A percentile compares a stretch with the other conserved stretches of the same genome.
Evolutionary conservation across 2,797 vertebrate genomes (phyloP).

Genomic region (Merluccius polli): DNA sequence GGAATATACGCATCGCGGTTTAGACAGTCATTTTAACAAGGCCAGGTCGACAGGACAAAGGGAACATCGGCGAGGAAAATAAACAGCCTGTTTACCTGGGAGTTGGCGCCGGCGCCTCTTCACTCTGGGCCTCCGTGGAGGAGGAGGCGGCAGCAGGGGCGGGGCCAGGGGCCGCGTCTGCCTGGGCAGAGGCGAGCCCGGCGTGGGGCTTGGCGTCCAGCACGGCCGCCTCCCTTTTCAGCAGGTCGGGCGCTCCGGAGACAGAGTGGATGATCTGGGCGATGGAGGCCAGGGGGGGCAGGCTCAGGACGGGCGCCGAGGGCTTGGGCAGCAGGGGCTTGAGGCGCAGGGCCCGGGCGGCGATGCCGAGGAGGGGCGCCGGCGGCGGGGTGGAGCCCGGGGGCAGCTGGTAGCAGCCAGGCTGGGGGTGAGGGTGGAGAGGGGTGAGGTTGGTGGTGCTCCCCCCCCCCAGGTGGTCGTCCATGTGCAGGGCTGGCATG

Average conservation of each 20-base stretch:
- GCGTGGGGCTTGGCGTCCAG: slow-evolving; percentile 33
- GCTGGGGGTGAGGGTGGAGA: slow-evolving; percentile 45
- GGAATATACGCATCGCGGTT: neutral
- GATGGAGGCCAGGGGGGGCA: slow-evolving; percentile 92
- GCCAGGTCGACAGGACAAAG: neutral
- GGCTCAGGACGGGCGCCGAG: slow-evolving; percentile 70
- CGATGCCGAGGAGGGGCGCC: slow-evolving; percentile 17
- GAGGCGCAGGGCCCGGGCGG: slow-evolving; percentile 75
- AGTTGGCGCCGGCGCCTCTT: slow-evolving; percentile 24
- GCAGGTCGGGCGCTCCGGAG: slow-evolving; percentile 83
- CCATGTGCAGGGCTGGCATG: slow-evolving; percentile 28
- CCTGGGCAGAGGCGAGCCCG: neutral
- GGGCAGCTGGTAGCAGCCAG: slow-evolving; percentile 66
- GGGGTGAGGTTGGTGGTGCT: slow-evolving; percentile 7
- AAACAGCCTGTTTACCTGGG: slow-evolving; percentile 37
- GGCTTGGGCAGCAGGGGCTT: slow-evolving; percentile 86
- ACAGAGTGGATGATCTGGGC: slow-evolving; percentile 97
- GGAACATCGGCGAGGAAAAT: neutral
- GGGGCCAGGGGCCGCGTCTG: neutral
- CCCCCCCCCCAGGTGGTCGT: slow-evolving; percentile 48
- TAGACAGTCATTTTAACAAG: no score
- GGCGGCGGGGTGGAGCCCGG: slow-evolving; percentile 45
- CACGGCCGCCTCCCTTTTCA: slow-evolving; percentile 69
- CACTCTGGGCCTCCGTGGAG: neutral
- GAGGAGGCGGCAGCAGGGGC: slow-evolving; percentile 6